Conservation (phyloP, 2,888 invertebrate genomes). For the Caenorhabditis auriculariae region DNA sequence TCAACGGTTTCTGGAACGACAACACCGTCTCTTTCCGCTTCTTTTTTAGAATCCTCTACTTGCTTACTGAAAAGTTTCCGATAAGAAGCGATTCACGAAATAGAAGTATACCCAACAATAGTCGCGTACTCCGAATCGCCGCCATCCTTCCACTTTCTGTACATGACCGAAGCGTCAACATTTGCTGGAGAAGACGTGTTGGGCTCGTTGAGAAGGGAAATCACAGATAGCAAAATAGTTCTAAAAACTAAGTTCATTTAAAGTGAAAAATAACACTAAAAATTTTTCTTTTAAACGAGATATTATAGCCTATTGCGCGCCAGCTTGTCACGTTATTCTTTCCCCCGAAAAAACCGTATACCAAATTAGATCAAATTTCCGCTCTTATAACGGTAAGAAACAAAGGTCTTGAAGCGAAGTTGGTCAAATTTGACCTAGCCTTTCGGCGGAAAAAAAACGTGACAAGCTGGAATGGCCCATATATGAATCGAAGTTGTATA, state of each 20-base stretch:
- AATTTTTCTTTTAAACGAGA: neutral
- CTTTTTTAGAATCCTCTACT: conserved; percentile 88
- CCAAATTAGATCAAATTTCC: too few relatives aligned
- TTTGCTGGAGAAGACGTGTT: conserved; percentile 99
- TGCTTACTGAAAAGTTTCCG: conserved; percentile 77
- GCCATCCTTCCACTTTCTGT: conserved; percentile 95
- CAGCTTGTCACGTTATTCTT: too few relatives aligned
- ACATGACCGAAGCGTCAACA: conserved; percentile 99
- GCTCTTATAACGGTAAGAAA: too few relatives aligned
- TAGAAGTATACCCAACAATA: conserved; percentile 72
- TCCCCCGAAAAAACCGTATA: too few relatives aligned
- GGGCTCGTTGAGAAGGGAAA: conserved; percentile 96
- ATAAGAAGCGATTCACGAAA: neutral
- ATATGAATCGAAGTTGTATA: too few relatives aligned
- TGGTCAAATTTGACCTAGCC: too few relatives aligned
- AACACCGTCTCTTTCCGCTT: conserved; percentile 94
- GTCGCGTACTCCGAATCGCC: conserved; percentile 89
- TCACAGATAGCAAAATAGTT: conserved; percentile 94
- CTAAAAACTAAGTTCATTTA: conserved; percentile 10
- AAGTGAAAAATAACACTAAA: neutral
- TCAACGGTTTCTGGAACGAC: conserved; percentile 94
- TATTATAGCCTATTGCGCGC: too few relatives aligned
- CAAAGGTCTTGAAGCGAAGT: too few relatives aligned
- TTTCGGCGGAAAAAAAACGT: too few relatives aligned
- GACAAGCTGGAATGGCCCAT: neutral